Base-by-base conservation (phyloP, 1,140 invertebrate species). In the Heliothis virescens region DNA sequence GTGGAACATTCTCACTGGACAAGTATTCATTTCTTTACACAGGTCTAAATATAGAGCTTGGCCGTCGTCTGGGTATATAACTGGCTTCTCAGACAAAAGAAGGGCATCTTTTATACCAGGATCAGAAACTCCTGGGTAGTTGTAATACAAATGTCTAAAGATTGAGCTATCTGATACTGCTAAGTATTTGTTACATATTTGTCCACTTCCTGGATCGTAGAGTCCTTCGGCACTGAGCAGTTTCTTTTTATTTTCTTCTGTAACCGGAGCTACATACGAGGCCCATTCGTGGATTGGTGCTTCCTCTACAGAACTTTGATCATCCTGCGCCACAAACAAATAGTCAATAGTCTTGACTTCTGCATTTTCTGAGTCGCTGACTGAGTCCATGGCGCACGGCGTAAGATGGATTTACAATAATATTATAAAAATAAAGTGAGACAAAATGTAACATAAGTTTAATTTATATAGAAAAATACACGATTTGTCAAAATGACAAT, bases 21-120 rank as follows among this genome's bases (percentile, higher is more conserved):
- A 85, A 26, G 86, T 83, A 53, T 90, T 82, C 77, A 90, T 82
- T 52, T 92, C 90, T 60, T 87, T 79, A 72, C 93, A 94, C 11
- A 92, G 3, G 34, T 74, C 67, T 69, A 86, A 72, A 71, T 94
- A 94, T 75, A 90, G 83, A 63, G 88, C 88, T 53, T 83, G 60
- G 11, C 93, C 91, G 52, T 92, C 84, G 53, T 89, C 86, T n/a
- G 90, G 82, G 73, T 84, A 89, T 50, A 82, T 79, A 5, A 80
- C 52, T 57, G 82, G 71, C 16, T 85, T 81, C 69, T 92, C 88
- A 79, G 79, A 82, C 67, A 63, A 83, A 11, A 86, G 81, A 62
- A 92, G 85, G n/a, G 92, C 91, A 59, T 87, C 84, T 13, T 85
- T 82, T 53, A 94, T 89, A 18, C 92, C 91, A 18, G 93, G 93